A percentile compares a stretch with the other conserved stretches of the same genome.
Evolutionary conservation across 2,797 vertebrate species (phyloP).

Genomic region (Leptatherina wallacei): DNA sequence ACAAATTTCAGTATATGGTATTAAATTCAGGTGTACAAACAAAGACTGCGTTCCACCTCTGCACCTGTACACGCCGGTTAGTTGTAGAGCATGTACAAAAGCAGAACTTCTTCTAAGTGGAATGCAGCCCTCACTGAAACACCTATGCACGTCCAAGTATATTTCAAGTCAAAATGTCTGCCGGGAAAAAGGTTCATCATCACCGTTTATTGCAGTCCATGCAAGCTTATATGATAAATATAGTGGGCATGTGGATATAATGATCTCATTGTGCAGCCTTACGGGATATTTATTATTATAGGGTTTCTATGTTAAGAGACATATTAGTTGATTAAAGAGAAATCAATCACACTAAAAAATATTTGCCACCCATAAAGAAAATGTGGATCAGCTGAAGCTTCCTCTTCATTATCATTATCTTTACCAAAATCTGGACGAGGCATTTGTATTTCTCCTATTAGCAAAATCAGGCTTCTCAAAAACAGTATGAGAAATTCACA

Average conservation of each 20-base stretch:
- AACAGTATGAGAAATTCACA: neutral
- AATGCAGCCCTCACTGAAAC: neutral
- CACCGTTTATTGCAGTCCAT: neutral
- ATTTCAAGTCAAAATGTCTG: neutral
- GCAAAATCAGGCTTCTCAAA: neutral
- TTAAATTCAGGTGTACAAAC: neutral
- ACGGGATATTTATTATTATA: neutral
- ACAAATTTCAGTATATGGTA: neutral
- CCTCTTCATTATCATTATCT: neutral
- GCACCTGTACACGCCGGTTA: neutral
- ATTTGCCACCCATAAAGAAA: neutral
- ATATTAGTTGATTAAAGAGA: neutral
- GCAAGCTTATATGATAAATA: neutral
- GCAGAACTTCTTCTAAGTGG: neutral
- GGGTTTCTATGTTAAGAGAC: neutral
- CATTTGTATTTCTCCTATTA: neutral
- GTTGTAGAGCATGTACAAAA: neutral
- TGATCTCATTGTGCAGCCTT: neutral
- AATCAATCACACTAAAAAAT: neutral
- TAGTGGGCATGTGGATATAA: neutral
- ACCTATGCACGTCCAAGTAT: neutral
- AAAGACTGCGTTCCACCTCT: neutral
- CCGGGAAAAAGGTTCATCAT: neutral
- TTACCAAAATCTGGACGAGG: neutral
- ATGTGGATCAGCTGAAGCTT: neutral